These are phyloP conservation scores for Ginglymostoma cirratum DNA, from an alignment of 2,113 vertebrate genomes.

Conservation along the genomic window DNA sequence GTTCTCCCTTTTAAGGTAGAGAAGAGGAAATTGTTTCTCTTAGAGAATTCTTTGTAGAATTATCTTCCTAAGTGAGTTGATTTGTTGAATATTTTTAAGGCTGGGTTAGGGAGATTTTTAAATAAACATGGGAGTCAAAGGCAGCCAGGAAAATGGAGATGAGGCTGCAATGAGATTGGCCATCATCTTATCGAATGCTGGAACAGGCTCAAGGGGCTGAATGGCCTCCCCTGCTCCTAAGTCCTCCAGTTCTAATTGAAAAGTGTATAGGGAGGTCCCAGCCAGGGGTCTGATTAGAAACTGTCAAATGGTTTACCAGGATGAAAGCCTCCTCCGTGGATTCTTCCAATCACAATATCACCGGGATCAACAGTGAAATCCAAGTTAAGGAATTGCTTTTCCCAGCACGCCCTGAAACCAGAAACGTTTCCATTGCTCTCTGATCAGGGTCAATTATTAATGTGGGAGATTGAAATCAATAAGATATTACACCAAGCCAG, in stretches of 20 bases:
- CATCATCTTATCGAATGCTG: too few relatives aligned
- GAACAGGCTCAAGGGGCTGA: too few relatives aligned
- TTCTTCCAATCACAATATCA: not conserved
- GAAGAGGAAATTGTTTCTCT: too few relatives aligned
- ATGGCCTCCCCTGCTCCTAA: too few relatives aligned
- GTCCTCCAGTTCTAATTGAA: not conserved
- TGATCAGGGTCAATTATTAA: not conserved
- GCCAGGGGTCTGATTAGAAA: not conserved
- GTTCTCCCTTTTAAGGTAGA: too few relatives aligned
- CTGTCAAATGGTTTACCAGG: not conserved
- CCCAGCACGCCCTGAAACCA: not conserved
- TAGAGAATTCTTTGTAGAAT: too few relatives aligned
- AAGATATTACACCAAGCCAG: not conserved
- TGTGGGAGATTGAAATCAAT: not conserved
- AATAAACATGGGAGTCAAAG: too few relatives aligned
- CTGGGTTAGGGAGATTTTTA: too few relatives aligned
- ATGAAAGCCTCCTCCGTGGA: not conserved
- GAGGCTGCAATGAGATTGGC: too few relatives aligned
- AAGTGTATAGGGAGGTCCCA: not conserved
- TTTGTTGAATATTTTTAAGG: too few relatives aligned
- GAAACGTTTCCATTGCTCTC: not conserved
- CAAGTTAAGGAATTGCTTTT: not conserved
- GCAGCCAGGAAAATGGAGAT: too few relatives aligned
- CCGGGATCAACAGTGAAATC: not conserved
- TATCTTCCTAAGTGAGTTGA: too few relatives aligned